These are phyloP conservation scores for Seriola rivoliana DNA, from an alignment of 2,113 vertebrate species.

Conservation along the genomic window DNA sequence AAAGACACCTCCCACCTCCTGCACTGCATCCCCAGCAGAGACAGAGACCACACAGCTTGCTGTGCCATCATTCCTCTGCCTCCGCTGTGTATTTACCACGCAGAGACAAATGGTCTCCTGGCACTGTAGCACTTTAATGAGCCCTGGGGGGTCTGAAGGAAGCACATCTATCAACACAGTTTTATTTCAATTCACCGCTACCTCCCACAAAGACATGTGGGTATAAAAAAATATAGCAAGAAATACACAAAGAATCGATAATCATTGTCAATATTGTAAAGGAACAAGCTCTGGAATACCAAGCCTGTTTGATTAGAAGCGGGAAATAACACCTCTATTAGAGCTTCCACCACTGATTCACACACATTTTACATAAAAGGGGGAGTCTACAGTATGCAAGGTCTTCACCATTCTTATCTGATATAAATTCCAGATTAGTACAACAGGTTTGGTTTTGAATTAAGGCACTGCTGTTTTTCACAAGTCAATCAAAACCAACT, in stretches of 20 bases:
- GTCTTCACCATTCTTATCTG: not conserved
- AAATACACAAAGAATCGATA: constrained; percentile 19
- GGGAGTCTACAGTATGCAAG: not conserved
- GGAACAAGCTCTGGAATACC: constrained; percentile 10
- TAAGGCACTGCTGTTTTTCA: too few species aligned
- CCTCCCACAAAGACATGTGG: constrained; percentile 11
- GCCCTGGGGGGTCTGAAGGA: constrained; percentile 57
- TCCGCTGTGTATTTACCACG: constrained; percentile 67
- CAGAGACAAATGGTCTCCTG: constrained; percentile 71
- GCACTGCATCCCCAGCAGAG: constrained; percentile 40
- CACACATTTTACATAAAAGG: constrained; percentile 1
- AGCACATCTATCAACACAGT: constrained; percentile 64
- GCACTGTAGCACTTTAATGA: constrained; percentile 66
- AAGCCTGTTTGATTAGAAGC: constrained; percentile 27
- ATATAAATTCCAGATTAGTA: not conserved
- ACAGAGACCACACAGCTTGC: constrained; percentile 58
- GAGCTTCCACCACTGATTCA: constrained; percentile 37
- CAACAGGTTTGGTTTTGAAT: not conserved
- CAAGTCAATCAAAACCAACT: too few species aligned
- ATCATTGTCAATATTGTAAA: constrained; percentile 54
- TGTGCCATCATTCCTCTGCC: constrained; percentile 40
- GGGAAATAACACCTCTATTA: not conserved
- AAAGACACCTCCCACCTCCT: constrained; percentile 43
- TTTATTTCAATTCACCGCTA: constrained; percentile 56
- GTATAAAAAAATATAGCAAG: not conserved